Conservation (phyloP, 1,140 invertebrate species). For the Penaeus japonicus region DNA sequence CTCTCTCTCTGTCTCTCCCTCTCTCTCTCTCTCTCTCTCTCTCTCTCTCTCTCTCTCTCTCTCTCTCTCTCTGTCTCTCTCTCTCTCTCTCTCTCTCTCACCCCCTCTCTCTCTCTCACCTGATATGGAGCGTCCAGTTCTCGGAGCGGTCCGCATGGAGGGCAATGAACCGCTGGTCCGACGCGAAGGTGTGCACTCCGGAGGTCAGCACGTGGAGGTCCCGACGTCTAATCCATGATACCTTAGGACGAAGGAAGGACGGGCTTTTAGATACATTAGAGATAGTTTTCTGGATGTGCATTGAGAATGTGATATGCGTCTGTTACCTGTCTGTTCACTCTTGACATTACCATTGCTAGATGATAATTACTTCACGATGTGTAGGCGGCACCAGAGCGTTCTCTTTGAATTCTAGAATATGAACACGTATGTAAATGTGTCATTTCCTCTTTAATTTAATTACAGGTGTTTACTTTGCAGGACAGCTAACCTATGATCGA, state of each 20-base stretch:
- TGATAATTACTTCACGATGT: no score
- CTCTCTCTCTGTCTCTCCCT: no score
- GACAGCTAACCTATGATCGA: no score
- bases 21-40: no score
- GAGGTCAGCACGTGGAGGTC: conserved; percentile 80
- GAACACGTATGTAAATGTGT: no score
- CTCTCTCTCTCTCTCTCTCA: background rate
- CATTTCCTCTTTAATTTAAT: no score
- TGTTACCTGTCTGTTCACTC: no score
- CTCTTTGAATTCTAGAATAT: no score
- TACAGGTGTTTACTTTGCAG: no score
- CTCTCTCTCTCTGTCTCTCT: background rate
- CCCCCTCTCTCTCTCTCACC: conserved; percentile 56
- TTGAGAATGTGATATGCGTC: background rate
- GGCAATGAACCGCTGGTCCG: conserved; percentile 73
- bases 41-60: background rate
- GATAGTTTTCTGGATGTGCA: background rate
- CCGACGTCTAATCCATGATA: conserved; percentile 78
- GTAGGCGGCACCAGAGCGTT: no score
- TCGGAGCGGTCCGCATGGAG: conserved; percentile 65
- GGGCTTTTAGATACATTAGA: background rate
- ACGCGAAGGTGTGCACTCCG: conserved; percentile 74
- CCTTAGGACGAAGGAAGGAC: conserved; percentile 66
- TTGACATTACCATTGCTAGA: no score
- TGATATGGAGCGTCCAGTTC: conserved; percentile 75